Percentiles rank a stretch among this genome's conserved stretches.
These are phyloP conservation scores for fruit fly (Drosophila melanogaster) DNA, from an alignment of 1,140 invertebrate species.

Conservation along the genomic window Release_6_plus_ISO1_MT NT_037436.4:22883001-22883500, in stretches of 20 bases:
- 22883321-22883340: conserved; percentile 5
- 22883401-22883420: neutral
- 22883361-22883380: neutral
- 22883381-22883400: neutral
- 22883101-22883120: conserved; percentile 45
- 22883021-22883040: neutral
- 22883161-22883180: conserved; percentile 6
- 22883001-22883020: conserved; percentile 1
- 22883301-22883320: conserved; percentile 33
- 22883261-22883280: conserved; percentile 33
- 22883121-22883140: neutral
- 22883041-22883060: conserved; percentile 6
- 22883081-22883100: conserved; percentile 57
- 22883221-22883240: conserved; percentile 11
- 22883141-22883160: neutral
- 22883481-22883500: no score
- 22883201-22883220: conserved; percentile 14
- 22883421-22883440: no score
- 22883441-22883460: no score
- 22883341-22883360: neutral
- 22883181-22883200: conserved; percentile 13
- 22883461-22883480: no score
- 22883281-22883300: conserved; percentile 40
- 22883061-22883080: conserved; percentile 49
- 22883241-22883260: conserved; percentile 48